Conservation (phyloP, 2,888 invertebrate genomes). For the Rotaria magnacalcarata region DNA sequence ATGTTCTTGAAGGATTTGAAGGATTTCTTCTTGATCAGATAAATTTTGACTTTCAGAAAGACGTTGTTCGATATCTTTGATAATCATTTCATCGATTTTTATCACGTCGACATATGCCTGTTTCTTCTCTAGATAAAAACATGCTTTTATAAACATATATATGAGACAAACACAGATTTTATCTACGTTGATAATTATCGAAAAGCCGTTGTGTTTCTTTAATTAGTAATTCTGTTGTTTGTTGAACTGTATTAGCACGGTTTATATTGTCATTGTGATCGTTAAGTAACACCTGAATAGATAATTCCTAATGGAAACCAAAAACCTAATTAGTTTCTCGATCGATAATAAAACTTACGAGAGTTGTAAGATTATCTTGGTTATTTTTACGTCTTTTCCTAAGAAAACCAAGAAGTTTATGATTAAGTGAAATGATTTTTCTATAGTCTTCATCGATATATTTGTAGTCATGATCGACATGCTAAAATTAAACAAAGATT, state of each 20-base stretch:
- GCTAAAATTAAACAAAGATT: too few relatives aligned
- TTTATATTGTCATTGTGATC: not conserved
- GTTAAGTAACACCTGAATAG: not conserved
- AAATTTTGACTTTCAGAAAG: not conserved
- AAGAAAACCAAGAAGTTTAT: not conserved
- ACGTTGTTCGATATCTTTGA: not conserved
- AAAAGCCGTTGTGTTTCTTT: not conserved
- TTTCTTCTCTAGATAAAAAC: not conserved
- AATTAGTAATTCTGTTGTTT: too few relatives aligned
- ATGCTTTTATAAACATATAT: not conserved
- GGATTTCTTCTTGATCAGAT: slow-evolving; percentile 12
- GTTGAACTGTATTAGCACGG: too few relatives aligned
- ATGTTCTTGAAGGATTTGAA: not conserved
- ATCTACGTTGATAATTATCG: not conserved
- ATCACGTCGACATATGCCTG: not conserved
- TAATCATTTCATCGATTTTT: not conserved
- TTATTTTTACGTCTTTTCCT: not conserved
- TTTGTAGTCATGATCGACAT: too few relatives aligned
- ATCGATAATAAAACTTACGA: not conserved
- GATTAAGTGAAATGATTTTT: not conserved
- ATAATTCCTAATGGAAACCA: not conserved
- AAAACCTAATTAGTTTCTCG: not conserved
- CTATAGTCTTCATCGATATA: not conserved
- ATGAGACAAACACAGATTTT: not conserved
- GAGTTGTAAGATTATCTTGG: not conserved